phyloP scores from a whole-genome alignment of 2,888 invertebrate species.

The Lepidocyrtinus sp. region DNA sequence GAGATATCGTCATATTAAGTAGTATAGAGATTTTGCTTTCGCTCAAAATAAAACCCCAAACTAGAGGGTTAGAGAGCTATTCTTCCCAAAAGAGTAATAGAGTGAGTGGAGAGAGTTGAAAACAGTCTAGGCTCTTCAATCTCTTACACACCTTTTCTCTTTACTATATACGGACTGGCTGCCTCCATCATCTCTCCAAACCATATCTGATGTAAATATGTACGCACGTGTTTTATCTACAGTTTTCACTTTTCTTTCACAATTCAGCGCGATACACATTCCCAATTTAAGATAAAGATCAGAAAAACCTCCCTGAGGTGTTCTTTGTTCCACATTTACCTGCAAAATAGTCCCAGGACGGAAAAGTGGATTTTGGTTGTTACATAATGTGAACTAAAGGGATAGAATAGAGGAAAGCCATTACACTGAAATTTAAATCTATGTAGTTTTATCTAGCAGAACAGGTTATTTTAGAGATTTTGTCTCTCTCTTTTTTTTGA shows the following conservation, averaged over 20 bases:
- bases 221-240: background rate
- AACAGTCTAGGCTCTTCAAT: background rate
- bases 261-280: background rate
- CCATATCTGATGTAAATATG: too few species aligned
- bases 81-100: constrained; percentile 7
- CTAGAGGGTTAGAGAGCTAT: too few species aligned
- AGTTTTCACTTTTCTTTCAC: constrained; percentile 10
- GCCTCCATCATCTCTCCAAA: too few species aligned
- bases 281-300: constrained; percentile 27
- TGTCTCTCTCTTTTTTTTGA: background rate
- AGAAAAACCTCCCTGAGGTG: constrained; percentile 45
- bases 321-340: constrained; percentile 53
- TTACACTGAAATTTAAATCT: constrained; percentile 41
- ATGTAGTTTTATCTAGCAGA: background rate
- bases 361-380: constrained; percentile 15
- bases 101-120: constrained; percentile 13
- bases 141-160: background rate
- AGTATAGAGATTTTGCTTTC: too few species aligned
- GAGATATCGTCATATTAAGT: too few species aligned
- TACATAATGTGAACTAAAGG: background rate
- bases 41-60: too few species aligned
- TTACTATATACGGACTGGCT: too few species aligned
- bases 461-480: background rate
- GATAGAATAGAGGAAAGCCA: constrained; percentile 23
- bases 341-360: constrained; percentile 39